Percentiles rank a stretch among this genome's conserved stretches.
These are phyloP conservation scores for Volucella inflata DNA, from an alignment of 2,888 invertebrate species.

Conservation along the genomic window DNA sequence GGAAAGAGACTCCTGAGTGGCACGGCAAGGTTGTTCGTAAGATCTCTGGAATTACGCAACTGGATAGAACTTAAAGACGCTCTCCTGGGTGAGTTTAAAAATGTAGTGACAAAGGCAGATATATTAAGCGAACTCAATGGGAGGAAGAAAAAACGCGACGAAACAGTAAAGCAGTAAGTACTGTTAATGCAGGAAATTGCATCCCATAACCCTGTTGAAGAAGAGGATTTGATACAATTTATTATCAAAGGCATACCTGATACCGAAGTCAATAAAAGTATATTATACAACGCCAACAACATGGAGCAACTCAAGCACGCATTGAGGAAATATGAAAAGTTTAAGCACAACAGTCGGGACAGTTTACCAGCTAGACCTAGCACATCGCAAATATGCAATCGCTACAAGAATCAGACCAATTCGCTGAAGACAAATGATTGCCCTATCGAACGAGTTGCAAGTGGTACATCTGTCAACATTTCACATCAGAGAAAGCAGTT, in stretches of 20 bases:
- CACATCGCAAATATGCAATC: background rate
- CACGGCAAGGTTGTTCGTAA: slow-evolving; percentile 48
- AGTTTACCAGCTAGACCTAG: background rate
- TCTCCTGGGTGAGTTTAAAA: slow-evolving; percentile 47
- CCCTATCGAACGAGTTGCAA: background rate
- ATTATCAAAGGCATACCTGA: slow-evolving; percentile 50
- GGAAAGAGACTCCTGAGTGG: slow-evolving; percentile 44
- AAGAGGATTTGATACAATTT: too few species aligned
- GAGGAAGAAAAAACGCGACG: slow-evolving; percentile 46
- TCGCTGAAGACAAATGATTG: background rate
- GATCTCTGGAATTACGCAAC: slow-evolving; percentile 32
- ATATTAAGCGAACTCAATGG: slow-evolving; percentile 33
- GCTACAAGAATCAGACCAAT: background rate
- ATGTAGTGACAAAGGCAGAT: too few species aligned
- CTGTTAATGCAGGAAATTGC: slow-evolving; percentile 48
- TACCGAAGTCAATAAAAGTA: slow-evolving; percentile 32
- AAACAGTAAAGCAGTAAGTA: slow-evolving; percentile 47
- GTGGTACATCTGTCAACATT: too few species aligned
- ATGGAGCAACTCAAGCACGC: too few species aligned
- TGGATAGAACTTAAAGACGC: slow-evolving; percentile 52
- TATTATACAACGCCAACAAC: background rate
- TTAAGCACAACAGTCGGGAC: too few species aligned
- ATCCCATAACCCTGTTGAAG: slow-evolving; percentile 31
- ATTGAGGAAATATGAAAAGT: too few species aligned
- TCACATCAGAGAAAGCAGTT: too few species aligned